A percentile compares a stretch with the other conserved stretches of the same genome.
Conservation (phyloP, 2,797 vertebrate species). For the Alectoris magna region DNA sequence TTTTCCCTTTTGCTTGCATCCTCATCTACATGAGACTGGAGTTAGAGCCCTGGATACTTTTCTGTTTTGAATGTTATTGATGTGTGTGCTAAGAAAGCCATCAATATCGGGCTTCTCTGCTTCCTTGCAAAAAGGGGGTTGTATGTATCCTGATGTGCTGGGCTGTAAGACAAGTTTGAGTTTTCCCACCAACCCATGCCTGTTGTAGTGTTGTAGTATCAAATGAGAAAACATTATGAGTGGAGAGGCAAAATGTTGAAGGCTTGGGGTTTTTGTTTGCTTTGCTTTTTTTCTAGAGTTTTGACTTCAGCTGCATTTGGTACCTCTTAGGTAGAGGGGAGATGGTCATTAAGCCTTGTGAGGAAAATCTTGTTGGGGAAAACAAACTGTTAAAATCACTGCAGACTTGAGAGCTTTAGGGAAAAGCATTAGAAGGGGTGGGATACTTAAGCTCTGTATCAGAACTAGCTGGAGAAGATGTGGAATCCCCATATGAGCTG, state of each 20-base stretch:
- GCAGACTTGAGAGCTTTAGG: neutral
- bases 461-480: neutral
- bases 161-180: neutral
- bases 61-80: neutral
- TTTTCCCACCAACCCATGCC: neutral
- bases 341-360: slow-evolving; percentile 21
- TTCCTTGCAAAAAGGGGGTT: neutral
- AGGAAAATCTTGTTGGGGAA: neutral
- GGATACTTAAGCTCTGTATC: neutral
- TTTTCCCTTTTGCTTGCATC: neutral
- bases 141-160: neutral
- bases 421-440: neutral
- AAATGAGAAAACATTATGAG: neutral
- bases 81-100: neutral
- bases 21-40: neutral
- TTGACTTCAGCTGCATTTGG: neutral
- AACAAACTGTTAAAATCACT: neutral
- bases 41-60: neutral
- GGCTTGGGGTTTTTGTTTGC: neutral
- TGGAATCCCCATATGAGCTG: neutral
- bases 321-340: neutral
- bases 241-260: neutral
- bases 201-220: neutral
- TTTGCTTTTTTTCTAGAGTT: neutral
- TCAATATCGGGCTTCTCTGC: neutral